Conservation (phyloP, 1,140 invertebrate species). For the Drosophila sp. region DNA sequence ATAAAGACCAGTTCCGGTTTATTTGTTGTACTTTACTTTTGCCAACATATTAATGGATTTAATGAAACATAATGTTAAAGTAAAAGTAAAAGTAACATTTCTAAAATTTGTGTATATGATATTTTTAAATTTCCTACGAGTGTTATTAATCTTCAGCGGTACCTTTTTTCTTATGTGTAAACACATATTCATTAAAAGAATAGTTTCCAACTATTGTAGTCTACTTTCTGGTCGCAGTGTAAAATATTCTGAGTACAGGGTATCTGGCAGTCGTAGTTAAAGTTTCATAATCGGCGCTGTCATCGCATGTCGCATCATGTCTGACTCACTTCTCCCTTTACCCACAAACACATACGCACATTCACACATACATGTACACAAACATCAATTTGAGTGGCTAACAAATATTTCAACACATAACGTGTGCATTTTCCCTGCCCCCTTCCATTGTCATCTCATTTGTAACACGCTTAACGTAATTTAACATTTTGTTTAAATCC, state of each 20-base stretch:
- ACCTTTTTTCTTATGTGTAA: no score
- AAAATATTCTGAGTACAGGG: background rate
- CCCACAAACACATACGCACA: background rate
- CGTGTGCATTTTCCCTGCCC: constrained; percentile 5
- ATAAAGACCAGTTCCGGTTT: no score
- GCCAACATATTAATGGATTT: no score
- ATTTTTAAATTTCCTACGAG: no score
- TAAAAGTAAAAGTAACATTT: no score
- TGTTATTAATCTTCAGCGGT: no score
- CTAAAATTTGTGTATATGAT: no score
- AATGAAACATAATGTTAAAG: no score
- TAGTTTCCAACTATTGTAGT: background rate
- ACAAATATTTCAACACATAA: constrained; percentile 23
- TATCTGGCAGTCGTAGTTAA: background rate
- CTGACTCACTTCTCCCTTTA: constrained; percentile 30
- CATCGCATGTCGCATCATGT: constrained; percentile 22
- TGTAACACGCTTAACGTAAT: constrained; percentile 47
- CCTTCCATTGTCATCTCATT: constrained; percentile 30
- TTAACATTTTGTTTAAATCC: constrained; percentile 52
- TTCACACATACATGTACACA: no score
- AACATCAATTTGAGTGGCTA: constrained; percentile 7
- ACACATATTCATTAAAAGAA: no score
- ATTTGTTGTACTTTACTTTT: no score
- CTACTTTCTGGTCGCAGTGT: background rate
- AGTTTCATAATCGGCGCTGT: background rate